These are phyloP conservation scores for Drosophila testacea DNA, from an alignment of 2,888 invertebrate species.

Conservation along the genomic window DNA sequence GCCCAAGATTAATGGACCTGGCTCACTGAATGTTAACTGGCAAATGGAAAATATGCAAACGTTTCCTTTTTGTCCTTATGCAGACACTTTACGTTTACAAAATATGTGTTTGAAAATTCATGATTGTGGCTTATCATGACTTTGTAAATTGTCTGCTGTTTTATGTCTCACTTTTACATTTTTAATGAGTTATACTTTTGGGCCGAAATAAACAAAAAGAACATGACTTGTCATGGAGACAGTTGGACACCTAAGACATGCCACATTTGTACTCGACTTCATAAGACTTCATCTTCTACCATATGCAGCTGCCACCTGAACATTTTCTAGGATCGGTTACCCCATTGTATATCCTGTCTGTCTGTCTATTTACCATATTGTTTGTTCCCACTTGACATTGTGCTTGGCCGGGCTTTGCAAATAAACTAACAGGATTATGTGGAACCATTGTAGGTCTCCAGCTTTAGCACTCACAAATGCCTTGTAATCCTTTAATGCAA, in stretches of 20 bases:
- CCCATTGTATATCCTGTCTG: slow-evolving; percentile 24
- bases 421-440: slow-evolving; percentile 79
- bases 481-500: slow-evolving; percentile 73
- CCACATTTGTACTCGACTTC: slow-evolving; percentile 24
- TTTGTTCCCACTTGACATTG: slow-evolving; percentile 68
- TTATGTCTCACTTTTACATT: slow-evolving; percentile 35
- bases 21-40: slow-evolving; percentile 2
- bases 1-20: slow-evolving; percentile 68
- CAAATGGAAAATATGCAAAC: slow-evolving; percentile 6
- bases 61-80: slow-evolving; percentile 38
- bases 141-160: slow-evolving; percentile 57
- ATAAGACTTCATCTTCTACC: slow-evolving; percentile 69
- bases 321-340: slow-evolving; percentile 52
- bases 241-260: slow-evolving; percentile 43
- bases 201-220: slow-evolving; percentile 14
- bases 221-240: slow-evolving; percentile 49
- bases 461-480: slow-evolving; percentile 38
- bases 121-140: slow-evolving; percentile 35
- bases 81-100: slow-evolving; percentile 16
- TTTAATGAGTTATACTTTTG: slow-evolving; percentile 50
- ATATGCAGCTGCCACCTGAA: slow-evolving; percentile 45
- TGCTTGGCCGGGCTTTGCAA: slow-evolving; percentile 44
- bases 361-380: slow-evolving; percentile 48
- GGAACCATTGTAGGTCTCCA: slow-evolving; percentile 57
- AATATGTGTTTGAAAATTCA: slow-evolving; percentile 43